Evolutionary conservation across 2,888 invertebrate species (phyloP), one percentile per base, ranked within the genome.

Genomic region (Emmelina monodactyla): DNA sequence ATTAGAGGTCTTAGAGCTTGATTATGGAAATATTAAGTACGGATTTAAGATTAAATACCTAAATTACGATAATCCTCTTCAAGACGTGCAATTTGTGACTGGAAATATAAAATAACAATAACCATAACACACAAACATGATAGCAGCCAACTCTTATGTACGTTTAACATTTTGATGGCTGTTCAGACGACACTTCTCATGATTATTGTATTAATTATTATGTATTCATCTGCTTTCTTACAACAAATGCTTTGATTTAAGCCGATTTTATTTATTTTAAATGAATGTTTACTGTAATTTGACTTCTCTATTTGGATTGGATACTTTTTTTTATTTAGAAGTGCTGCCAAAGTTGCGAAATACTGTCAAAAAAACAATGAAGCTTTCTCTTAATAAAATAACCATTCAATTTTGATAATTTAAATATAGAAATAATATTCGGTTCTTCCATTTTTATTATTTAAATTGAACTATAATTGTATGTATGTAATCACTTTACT

Each of bases 131-230:
- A 65, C 37, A 79, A 54, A 55, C 69, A 70, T 35, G 70, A 67
- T 53, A 78, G 62, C 42, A 79, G 51, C 66, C 73, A 78, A 58
- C 76, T 52, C 60, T 75, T 78, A 51, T 75, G 69, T 42, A 76
- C 50, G 62, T 73, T 76, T 59, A 69, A 69, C 79, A 79, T 78
- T 58, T 61, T 62, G 61, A 50, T 46, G 49, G 51, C 49, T 47
- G 43, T 25, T 25, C 11, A n/a, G 9, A 19, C 19, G 5, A 9
- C 5, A 19, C 19, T 6, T 19, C 5, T 6, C 19, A 19, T 6
- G 5, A 6, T 19, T 6, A 19, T 9, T 9, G 5, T 6, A 19
- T 19, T 19, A 9, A 19, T 6, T 19, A 9, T 19, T 19, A 6
- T 5, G 5, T 6, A 19, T 19, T 19, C 19, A 6, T 19, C 9